Conservation (phyloP, 2,113 vertebrate genomes). For the Danio rerio region DNA sequence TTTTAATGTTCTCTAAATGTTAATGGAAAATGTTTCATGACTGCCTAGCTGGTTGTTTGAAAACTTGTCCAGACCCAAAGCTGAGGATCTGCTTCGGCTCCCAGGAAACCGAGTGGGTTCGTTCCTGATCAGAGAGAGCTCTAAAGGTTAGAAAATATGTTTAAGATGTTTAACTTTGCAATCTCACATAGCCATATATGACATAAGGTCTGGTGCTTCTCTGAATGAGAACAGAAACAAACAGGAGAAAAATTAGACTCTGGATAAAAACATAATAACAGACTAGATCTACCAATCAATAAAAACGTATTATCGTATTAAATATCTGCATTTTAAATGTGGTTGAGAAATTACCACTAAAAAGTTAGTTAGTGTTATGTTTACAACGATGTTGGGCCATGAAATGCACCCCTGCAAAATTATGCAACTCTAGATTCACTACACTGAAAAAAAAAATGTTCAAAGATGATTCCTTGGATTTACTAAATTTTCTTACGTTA, state of each 20-base stretch:
- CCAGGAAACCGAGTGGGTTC: conserved; percentile 82
- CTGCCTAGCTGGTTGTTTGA: conserved; percentile 85
- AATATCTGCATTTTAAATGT: no score
- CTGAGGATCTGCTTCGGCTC: conserved; percentile 83
- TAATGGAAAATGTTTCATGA: neutral
- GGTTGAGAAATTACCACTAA: no score
- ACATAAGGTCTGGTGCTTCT: neutral
- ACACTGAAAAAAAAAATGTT: no score
- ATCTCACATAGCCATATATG: neutral
- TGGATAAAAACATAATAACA: no score
- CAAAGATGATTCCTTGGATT: no score
- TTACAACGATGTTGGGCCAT: no score
- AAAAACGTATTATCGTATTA: no score
- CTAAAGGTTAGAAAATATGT: conserved; percentile 65
- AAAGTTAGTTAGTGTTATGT: no score
- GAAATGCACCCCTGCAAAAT: no score
- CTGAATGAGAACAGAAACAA: neutral
- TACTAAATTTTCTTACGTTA: no score
- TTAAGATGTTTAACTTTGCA: neutral
- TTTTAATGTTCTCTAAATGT: neutral
- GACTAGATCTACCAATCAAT: no score
- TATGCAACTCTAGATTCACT: no score
- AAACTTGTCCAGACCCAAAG: conserved; percentile 83
- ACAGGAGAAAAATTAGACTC: neutral
- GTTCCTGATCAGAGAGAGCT: conserved; percentile 87